Base-by-base conservation (phyloP, 1,140 invertebrate species). In the Grapholita molesta region DNA sequence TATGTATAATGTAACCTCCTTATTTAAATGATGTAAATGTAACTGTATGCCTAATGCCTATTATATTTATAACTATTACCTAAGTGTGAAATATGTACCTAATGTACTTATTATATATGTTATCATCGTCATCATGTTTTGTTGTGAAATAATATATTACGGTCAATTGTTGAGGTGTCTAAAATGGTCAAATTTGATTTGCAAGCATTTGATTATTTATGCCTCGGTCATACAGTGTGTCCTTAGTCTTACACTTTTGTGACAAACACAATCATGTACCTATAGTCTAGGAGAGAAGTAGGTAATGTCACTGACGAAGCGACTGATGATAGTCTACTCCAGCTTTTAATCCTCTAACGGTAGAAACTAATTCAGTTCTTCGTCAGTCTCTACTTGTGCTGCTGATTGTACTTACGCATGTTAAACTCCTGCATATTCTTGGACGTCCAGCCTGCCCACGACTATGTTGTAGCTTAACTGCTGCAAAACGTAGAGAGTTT, bases 81-180 rank as follows among this genome's bases (percentile, higher is more conserved):
- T 61, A 61, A 30, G 55, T 61, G 18, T 61, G 30, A 28, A 61
- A 15, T 7, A 61, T 61, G 24, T 61, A 28, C 42, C 6, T 61
- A 55, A 55, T 61, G 55, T 64, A 64, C 24, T 30, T 57, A 35
- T 35, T 33, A 38, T 57, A 11, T 35, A 42, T 69, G 35, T 70
- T 70, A 67, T 66, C 57, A 61, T 61, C 65, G 28, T 61, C 32
- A 64, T 65, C 64, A 64, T 64, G 30, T 69, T 52, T 61, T 28
- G 55, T 32, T 61, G 8, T 32, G 30, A 61, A 32, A 61, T n/a
- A 61, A 57, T 61, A 61, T 61, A 61, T 61, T 61, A 61, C 55
- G 55, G 55, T 61, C 55, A 61, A 61, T 61, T 61, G 55, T 61
- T 61, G 55, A 15, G 55, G 55, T 61, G 55, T 61, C 55, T 61